phyloP scores from a whole-genome alignment of 2,888 invertebrate genomes.

The Caenorhabditis doughertyi region DNA sequence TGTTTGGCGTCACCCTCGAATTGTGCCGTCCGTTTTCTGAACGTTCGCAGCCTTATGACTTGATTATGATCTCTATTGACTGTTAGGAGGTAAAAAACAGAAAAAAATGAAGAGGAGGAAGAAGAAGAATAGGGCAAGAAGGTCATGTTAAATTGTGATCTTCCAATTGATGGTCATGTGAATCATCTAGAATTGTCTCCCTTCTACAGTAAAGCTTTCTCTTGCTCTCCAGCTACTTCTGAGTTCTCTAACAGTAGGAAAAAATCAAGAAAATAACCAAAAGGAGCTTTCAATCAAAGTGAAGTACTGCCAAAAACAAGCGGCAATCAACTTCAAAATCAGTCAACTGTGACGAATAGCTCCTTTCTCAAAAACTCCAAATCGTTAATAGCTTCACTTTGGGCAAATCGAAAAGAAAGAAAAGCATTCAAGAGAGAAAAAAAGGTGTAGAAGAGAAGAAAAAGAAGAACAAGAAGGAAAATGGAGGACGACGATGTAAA shows the following conservation, averaged over 20 bases:
- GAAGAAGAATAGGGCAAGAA: conserved; percentile 8
- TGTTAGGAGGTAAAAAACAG: not conserved
- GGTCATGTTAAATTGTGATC: conserved; percentile 41
- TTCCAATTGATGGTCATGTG: conserved; percentile 21
- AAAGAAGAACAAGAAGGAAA: not conserved
- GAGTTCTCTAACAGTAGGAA: too few relatives aligned
- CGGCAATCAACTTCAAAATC: conserved; percentile 5
- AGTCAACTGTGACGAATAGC: conserved; percentile 25
- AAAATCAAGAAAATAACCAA: not conserved
- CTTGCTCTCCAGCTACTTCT: too few relatives aligned
- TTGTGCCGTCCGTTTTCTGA: conserved; percentile 46
- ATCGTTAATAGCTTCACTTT: conserved; percentile 42
- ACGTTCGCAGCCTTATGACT: conserved; percentile 42
- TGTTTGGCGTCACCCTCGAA: conserved; percentile 55
- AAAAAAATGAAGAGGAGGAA: not conserved
- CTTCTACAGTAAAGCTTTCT: too few relatives aligned
- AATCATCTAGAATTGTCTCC: too few relatives aligned
- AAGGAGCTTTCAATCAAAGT: conserved; percentile 25
- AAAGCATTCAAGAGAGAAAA: conserved; percentile 12
- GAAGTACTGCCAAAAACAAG: not conserved
- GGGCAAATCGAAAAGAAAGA: conserved; percentile 34
- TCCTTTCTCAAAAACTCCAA: conserved; percentile 15
- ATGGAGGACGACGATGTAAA: conserved; percentile 33
- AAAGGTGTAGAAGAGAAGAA: conserved; percentile 41
- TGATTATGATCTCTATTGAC: conserved; percentile 48